phyloP scores from a whole-genome alignment of 2,888 invertebrate species.

The Axea sp. region DNA sequence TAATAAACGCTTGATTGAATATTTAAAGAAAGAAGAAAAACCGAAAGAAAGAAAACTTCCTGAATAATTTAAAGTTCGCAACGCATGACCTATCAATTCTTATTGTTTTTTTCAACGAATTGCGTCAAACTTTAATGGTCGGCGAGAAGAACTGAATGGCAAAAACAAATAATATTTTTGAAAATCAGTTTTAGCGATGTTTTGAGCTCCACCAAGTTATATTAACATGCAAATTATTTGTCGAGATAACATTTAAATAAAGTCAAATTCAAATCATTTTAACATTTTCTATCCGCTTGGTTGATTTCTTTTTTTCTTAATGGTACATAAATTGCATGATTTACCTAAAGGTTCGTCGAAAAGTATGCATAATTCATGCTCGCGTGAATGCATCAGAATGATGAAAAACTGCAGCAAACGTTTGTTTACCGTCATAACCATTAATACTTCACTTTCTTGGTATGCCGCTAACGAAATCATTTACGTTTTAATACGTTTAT shows the following conservation, averaged over 20 bases:
- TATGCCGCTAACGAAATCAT: slow-evolving; percentile 26
- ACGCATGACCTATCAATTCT: slow-evolving; percentile 18
- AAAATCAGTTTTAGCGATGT: no score
- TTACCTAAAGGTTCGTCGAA: slow-evolving; percentile 39
- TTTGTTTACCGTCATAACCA: slow-evolving; percentile 41
- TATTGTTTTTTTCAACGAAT: slow-evolving; percentile 22
- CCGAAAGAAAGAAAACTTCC: slow-evolving; percentile 28
- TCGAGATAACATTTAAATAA: no score
- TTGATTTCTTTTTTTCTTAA: slow-evolving; percentile 25
- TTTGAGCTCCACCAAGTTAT: no score
- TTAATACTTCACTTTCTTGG: slow-evolving; percentile 34
- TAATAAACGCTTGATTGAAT: no score
- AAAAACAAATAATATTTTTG: no score
- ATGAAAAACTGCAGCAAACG: slow-evolving; percentile 34
- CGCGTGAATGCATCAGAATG: slow-evolving; percentile 10
- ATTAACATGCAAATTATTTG: no score
- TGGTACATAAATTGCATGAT: slow-evolving; percentile 14
- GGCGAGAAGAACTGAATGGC: no score
- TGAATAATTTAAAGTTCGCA: slow-evolving; percentile 11
- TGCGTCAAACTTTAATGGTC: slow-evolving; percentile 14
- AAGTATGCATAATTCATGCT: slow-evolving; percentile 40
- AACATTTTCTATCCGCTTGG: slow-evolving; percentile 2
- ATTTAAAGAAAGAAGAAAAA: no score
- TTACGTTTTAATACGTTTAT: slow-evolving; percentile 18
- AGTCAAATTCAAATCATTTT: no score